Base-by-base conservation (phyloP, 2,888 invertebrate genomes). In the Hermaeophaga mercurialis region DNA sequence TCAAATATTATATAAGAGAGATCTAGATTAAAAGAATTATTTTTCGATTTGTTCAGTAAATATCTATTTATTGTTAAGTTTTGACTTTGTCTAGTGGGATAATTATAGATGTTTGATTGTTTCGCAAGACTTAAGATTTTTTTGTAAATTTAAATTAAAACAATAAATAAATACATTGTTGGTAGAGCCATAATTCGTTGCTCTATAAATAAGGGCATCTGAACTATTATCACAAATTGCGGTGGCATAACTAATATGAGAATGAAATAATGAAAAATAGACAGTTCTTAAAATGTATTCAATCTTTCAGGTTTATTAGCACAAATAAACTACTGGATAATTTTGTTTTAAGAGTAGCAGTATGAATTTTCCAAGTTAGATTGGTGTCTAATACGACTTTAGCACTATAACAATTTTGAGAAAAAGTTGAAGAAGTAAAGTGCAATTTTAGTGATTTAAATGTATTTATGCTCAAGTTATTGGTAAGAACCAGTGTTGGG, bases 211-310 rank as follows among this genome's bases (percentile, higher is more conserved):
- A 56, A 28, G 12, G 46, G 48, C 17, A 34, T 36, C 22, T 14
- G 15, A 24, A 11, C 43, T 54, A 39, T 54, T 53, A 24, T 34
- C 57, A 53, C 57, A 57, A 19, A 57, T 41, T 28, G 28, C 24
- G 11, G 43, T 43, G 22, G 46, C 43, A 54, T 48, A 57, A 36
- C 28, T 44, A n/a, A 57, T 48, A 18, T 47, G 46, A 14, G 47
- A 47, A 43, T 54, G 53, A 36, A 58, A 54, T 34, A 54, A 15
- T 14, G 44, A 36, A 26, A 54, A 58, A 38, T 58, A 58, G 9
- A 38, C 19, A n/a, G 44, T 49, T 36, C 34, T 36, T 33, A 53
- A 34, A 18, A 22, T 26, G 41, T 53, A 46, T 18, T 31, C 48
- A 14, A 36, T 14, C 24, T 39, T 47, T 36, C 15, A 57, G 34